A percentile compares a stretch with the other conserved stretches of the same genome.
Conservation (phyloP, 2,113 vertebrate genomes). For the Ginglymostoma cirratum region DNA sequence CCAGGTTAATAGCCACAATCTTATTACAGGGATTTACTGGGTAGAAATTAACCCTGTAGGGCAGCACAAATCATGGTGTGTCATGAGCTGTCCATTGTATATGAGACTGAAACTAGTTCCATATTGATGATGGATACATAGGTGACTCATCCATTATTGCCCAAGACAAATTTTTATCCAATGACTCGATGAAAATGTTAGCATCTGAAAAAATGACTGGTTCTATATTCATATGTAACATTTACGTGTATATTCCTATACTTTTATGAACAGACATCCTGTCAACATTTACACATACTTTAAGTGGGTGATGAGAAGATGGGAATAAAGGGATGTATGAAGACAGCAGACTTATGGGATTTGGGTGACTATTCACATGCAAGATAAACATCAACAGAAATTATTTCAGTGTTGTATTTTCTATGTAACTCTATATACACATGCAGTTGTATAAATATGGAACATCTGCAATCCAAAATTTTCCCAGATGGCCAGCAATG, state of each 20-base stretch:
- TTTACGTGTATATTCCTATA: not conserved
- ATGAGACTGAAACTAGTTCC: not conserved
- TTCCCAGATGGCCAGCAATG: not conserved
- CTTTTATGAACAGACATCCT: not conserved
- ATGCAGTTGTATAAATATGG: conserved; percentile 26
- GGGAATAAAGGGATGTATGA: not conserved
- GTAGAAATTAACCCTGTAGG: not conserved
- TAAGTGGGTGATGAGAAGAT: not conserved
- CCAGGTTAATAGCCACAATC: too few relatives aligned
- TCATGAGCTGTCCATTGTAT: not conserved
- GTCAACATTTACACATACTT: not conserved
- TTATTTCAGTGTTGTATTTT: not conserved
- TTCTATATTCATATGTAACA: not conserved
- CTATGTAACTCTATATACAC: not conserved
- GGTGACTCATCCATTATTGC: not conserved
- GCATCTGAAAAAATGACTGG: not conserved
- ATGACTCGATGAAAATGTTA: not conserved
- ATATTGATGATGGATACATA: too few relatives aligned
- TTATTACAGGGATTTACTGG: not conserved
- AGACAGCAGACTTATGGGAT: not conserved
- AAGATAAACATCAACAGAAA: not conserved
- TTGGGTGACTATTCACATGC: not conserved
- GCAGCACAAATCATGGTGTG: not conserved
- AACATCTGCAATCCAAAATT: conserved; percentile 9
- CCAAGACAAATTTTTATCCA: not conserved